phyloP scores from a whole-genome alignment of 2,797 vertebrate genomes.

The Oceanodroma leucorhoa region DNA sequence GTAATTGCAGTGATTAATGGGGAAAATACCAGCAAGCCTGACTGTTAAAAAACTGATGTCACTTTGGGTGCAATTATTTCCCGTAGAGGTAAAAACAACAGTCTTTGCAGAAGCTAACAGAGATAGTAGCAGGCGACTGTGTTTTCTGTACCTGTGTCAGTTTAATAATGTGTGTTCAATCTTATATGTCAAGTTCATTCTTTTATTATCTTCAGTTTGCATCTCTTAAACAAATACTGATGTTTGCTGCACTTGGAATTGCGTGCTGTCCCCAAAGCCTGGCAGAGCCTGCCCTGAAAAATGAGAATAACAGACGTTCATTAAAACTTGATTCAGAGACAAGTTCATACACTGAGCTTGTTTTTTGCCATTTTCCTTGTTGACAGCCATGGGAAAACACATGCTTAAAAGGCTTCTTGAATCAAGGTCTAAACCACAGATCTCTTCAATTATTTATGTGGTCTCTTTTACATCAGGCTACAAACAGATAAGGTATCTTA shows the following conservation, averaged over 20 bases:
- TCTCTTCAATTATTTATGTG: neutral
- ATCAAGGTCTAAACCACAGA: neutral
- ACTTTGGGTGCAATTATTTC: neutral
- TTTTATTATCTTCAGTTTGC: neutral
- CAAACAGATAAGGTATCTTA: neutral
- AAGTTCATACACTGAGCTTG: neutral
- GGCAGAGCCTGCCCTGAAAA: neutral
- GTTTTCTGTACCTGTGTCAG: neutral
- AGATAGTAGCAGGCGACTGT: neutral
- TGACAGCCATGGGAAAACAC: neutral
- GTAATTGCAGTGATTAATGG: neutral
- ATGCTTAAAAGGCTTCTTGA: neutral
- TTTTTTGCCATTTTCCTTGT: neutral
- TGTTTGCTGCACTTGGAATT: neutral
- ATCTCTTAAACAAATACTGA: neutral
- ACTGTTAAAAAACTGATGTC: neutral
- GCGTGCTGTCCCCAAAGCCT: neutral
- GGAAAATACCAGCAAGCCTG: neutral
- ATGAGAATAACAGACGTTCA: neutral
- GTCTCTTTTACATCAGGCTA: neutral
- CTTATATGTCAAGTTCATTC: neutral
- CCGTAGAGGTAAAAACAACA: accelerated
- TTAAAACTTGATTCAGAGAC: neutral
- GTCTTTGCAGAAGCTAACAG: neutral
- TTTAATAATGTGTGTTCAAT: neutral